Evolutionary conservation across 2,113 vertebrate genomes (phyloP).

Genomic region (Passerina amoena): DNA sequence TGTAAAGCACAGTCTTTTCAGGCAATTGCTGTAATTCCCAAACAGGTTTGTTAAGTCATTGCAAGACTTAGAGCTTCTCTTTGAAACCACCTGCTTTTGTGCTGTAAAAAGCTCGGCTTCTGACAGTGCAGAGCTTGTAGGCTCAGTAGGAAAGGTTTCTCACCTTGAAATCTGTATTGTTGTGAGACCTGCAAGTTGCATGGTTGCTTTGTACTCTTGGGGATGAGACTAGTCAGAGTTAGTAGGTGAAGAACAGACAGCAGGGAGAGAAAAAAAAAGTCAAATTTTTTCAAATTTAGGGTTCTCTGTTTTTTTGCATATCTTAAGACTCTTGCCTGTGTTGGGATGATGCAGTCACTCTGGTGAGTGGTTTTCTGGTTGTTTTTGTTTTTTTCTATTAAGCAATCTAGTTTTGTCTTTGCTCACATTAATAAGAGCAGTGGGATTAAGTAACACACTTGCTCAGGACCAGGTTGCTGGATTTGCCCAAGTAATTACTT

Average conservation of each 20-base stretch:
- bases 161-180: background rate
- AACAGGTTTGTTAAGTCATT: background rate
- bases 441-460: background rate
- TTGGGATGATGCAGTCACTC: background rate
- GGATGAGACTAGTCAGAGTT: background rate
- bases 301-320: rapidly evolving
- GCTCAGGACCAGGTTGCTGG: background rate
- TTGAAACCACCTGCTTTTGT: background rate
- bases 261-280: background rate
- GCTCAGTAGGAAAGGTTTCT: background rate
- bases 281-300: background rate
- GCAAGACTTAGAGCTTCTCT: background rate
- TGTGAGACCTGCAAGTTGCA: background rate
- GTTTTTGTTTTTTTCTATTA: background rate
- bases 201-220: background rate
- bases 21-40: background rate
- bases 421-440: background rate
- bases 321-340: background rate
- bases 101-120: background rate
- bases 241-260: background rate
- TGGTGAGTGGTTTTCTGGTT: background rate
- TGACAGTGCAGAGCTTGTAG: background rate
- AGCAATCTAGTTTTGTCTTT: background rate
- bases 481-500: background rate
- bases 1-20: background rate